Evolutionary conservation across 2,797 vertebrate species (phyloP), one percentile per base, ranked within the genome.

Genomic region (Sebastes trivittatus): DNA sequence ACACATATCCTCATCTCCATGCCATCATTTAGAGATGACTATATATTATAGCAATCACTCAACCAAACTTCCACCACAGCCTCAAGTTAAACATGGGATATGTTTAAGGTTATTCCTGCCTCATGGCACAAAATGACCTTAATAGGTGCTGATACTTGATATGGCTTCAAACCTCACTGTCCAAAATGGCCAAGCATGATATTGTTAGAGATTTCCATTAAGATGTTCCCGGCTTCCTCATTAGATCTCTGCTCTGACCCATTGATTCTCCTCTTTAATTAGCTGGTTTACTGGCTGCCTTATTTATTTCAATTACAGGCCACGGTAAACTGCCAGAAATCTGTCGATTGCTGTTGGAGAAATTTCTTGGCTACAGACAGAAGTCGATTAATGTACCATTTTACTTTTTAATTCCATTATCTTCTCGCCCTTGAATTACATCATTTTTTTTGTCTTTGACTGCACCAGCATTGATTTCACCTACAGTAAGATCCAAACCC

Each of bases 251-350:
- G 63, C 72, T 72, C 68, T 60, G 73, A 80, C 80, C 54, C 77
- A 75, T 65, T 77, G 64, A 75, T 80, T 80, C 25, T 27, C 73
- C 52, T 69, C 23, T 77, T 82, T 82, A 84, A 88, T 90, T 81
- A 82, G 25, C 61, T 76, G 71, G 22, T 71, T 78, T 77, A 83
- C 63, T 22, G 23, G 65, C 52, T 69, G 42, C 30, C 30, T 78
- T 84, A 85, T 89, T 87, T 73, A 77, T 89, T 85, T 88, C 66
- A 86, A 70, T 88, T 85, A 78, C 49, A 63, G 56, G 42, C 75
- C 23, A 34, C 36, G 72, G 71, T 36, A 78, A 81, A 77, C 23
- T 60, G 80, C 68, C 77, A 82, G 68, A 81, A 78, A 84, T 65
- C 36, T 85, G 77, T 77, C 63, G 22, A 85, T 80, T 66, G 70